A percentile compares a stretch with the other conserved stretches of the same genome.
Evolutionary conservation across 2,113 vertebrate species (phyloP).

Genomic region (Nicator chloris): DNA sequence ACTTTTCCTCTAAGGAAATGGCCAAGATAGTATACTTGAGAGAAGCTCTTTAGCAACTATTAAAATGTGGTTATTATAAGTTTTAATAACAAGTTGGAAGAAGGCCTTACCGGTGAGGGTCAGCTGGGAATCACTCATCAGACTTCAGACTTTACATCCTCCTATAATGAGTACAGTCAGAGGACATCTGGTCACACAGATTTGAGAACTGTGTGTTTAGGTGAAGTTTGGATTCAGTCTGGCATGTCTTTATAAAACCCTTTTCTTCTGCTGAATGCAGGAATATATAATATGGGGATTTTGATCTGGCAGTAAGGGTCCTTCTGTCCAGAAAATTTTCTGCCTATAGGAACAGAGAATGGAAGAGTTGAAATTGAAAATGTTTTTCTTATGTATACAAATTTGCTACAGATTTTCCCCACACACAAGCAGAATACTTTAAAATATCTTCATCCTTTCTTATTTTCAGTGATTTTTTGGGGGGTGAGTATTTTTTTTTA

Average conservation of each 20-base stretch:
- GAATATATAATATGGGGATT: background rate
- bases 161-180: background rate
- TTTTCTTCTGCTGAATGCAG: background rate
- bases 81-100: constrained; percentile 34
- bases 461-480: background rate
- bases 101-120: background rate
- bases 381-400: background rate
- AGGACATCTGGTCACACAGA: background rate
- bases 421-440: background rate
- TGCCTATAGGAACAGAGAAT: background rate
- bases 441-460: background rate
- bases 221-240: background rate
- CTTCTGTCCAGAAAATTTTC: background rate
- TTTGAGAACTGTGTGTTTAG: background rate
- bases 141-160: background rate
- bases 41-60: constrained; percentile 27
- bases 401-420: background rate
- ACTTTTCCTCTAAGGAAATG: constrained; percentile 58
- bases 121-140: background rate
- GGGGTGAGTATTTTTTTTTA: constrained; percentile 15
- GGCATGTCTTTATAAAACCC: background rate
- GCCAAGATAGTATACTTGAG: constrained; percentile 47
- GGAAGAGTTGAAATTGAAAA: background rate
- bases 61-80: constrained; percentile 48
- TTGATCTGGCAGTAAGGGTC: background rate